Conservation (phyloP, 2,888 invertebrate genomes). For the Zelleria hepariella region DNA sequence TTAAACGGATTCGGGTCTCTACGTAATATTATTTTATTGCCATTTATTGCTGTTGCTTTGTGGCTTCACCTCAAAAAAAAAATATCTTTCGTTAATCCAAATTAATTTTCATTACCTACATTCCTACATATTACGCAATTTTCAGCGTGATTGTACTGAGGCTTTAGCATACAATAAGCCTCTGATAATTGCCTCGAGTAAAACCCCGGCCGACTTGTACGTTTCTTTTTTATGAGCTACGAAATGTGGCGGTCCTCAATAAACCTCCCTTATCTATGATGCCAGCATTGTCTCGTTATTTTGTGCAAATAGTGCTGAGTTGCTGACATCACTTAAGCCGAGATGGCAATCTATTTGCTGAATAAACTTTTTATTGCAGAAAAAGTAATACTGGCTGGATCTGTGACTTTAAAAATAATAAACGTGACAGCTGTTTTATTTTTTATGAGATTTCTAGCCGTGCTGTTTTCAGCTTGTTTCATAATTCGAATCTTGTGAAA, state of each 20-base stretch:
- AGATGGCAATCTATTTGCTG: neutral
- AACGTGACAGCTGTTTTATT: neutral
- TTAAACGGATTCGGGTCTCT: neutral
- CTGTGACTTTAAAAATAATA: neutral
- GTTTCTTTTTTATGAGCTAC: neutral
- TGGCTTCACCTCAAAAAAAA: neutral
- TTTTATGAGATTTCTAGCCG: neutral
- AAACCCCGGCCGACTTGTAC: neutral
- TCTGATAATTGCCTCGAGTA: neutral
- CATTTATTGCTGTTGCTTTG: neutral
- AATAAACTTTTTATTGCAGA: neutral
- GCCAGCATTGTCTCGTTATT: neutral
- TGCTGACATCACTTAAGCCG: neutral
- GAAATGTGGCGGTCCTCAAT: neutral
- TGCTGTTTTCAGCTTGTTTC: neutral
- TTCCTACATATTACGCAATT: neutral
- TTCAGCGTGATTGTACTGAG: neutral
- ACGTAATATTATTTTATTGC: neutral
- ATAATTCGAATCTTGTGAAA: neutral
- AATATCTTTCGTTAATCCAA: neutral
- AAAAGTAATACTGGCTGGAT: neutral
- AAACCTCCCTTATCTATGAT: neutral
- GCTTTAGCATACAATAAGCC: neutral
- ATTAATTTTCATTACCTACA: neutral
- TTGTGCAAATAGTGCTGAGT: neutral